phyloP scores from a whole-genome alignment of 1,140 invertebrate species.

The Euwallacea fornicatus region DNA sequence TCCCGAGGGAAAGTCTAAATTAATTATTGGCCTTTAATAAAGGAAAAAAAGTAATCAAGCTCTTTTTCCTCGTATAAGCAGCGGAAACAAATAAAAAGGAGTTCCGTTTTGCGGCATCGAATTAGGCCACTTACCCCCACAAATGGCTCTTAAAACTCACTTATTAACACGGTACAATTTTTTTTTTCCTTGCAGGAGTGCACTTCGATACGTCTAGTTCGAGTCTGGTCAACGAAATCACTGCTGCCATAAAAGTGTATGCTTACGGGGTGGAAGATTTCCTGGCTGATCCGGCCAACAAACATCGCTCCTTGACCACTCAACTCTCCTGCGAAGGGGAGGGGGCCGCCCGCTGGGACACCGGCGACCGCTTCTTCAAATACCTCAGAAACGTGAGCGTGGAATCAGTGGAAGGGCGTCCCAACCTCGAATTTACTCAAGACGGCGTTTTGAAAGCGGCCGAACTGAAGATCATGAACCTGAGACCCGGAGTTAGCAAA shows the following conservation, averaged over 20 bases:
- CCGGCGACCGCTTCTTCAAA: conserved; percentile 73
- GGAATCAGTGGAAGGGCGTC: conserved; percentile 74
- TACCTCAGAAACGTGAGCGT: conserved; percentile 83
- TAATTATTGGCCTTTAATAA: too few species aligned
- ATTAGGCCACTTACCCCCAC: too few species aligned
- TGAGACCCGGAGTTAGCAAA: conserved; percentile 75
- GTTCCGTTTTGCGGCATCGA: too few species aligned
- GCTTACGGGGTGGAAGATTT: conserved; percentile 88
- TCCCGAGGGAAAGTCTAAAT: too few species aligned
- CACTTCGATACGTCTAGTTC: conserved; percentile 86
- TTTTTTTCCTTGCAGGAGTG: conserved; percentile 63
- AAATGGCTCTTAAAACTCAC: too few species aligned
- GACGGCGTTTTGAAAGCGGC: conserved; percentile 85
- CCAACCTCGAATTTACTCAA: conserved; percentile 82
- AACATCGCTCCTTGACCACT: conserved; percentile 73
- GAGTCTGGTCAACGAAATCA: conserved; percentile 81
- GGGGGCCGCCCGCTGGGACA: conserved; percentile 75
- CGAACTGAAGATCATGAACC: conserved; percentile 91
- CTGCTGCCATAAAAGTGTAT: conserved; percentile 81
- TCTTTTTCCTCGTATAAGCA: too few species aligned
- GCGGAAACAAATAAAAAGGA: too few species aligned
- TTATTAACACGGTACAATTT: too few species aligned
- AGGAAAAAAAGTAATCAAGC: too few species aligned
- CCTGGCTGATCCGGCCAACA: conserved; percentile 71
- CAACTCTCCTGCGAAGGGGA: conserved; percentile 77